Base-by-base conservation (phyloP, 2,888 invertebrate species). In the Stramonita haemastoma region DNA sequence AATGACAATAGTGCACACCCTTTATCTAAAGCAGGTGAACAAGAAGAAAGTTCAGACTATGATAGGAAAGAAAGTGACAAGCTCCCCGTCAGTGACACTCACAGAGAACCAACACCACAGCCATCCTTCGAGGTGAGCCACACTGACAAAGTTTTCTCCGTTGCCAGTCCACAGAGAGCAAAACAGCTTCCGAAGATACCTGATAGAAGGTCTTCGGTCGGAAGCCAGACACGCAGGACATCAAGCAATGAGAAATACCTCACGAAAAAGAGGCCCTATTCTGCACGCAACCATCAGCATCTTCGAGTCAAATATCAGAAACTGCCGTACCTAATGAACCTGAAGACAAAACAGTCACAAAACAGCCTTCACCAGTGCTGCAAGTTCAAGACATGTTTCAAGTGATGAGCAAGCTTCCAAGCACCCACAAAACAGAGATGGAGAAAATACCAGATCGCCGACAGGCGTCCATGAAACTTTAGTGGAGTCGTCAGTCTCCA, bases 151-250 rank as follows among this genome's bases (percentile, higher is more conserved):
- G 26, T 34, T 22, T n/a, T 46, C 15, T 56, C n/a, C n/a, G 83
- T 4, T 26, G 56, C 26, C 56, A 84, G 46, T 46, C 83, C 32
- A 11, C 15, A 13, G 29, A 57, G 29, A 13, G n/a, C 29, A 29
- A 85, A 46, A 83, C 81, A 29, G 2, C 81, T 83, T 17, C 81
- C 81, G 22, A 57, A 85, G n/a, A 36, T 36, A 85, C 57, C 57
- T 29, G 34, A 34, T 15, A 79, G 79, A 79, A 83, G 81, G 81
- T 46, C 19, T 83, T 83, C 81, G 11, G 22, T 26, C 6, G 81
- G 36, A 2, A 29, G 81, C 46, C 26, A 36, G 36, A 8, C 26
- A 46, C 46, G 8, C 26, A n/a, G 15, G 15, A 46, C 81, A 46
- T 83, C 46, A 5, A 57, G 29, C 84, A 85, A 5, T n/a, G 29